Base-by-base conservation (phyloP, 1,140 invertebrate species). In the Drosophila miranda region DNA sequence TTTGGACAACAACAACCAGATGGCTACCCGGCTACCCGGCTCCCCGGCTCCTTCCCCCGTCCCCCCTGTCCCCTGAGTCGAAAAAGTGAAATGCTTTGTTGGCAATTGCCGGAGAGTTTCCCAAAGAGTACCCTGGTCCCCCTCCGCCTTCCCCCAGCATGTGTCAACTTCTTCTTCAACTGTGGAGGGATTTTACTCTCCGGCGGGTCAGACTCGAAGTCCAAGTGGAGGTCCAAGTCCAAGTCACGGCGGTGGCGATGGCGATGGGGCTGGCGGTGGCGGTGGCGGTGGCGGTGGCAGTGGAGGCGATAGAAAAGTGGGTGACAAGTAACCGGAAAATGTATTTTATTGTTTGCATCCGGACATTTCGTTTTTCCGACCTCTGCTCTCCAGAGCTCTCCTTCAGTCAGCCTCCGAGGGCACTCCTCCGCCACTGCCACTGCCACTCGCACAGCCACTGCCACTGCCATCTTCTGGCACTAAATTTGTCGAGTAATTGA, bases 301-400 rank as follows among this genome's bases (percentile, higher is more conserved):
- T 50, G 13, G 43, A 38, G 46, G 42, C 74, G 48, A 64, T 75
- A 61, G 70, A 78, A 87, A 87, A 87, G 66, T 87, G 78, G 82
- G 82, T 87, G 82, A 87, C 82, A 87, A 87, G 82, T 82, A 87
- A 87, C 82, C 82, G 82, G 82, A 87, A 87, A 87, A 87, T 88
- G 82, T 87, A 88, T 87, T 87, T 87, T 87, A 87, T 87, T 87
- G 82, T 87, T 87, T 87, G 83, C 83, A 82, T 87, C 82, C 82
- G 83, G 78, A 70, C 82, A 81, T 82, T 81, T 87, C 74, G 73
- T 67, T 87, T 74, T 70, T 60, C 68, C 73, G 73, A 75, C 58
- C 68, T 69, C 71, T 61, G 48, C 48, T 57, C 57, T 30, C 34
- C 14, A 28, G n/a, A 38, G 34, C 7, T 9, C 23, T 44, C 16